Base-by-base conservation (phyloP, 2,888 invertebrate genomes). In the Nudaria mundana region DNA sequence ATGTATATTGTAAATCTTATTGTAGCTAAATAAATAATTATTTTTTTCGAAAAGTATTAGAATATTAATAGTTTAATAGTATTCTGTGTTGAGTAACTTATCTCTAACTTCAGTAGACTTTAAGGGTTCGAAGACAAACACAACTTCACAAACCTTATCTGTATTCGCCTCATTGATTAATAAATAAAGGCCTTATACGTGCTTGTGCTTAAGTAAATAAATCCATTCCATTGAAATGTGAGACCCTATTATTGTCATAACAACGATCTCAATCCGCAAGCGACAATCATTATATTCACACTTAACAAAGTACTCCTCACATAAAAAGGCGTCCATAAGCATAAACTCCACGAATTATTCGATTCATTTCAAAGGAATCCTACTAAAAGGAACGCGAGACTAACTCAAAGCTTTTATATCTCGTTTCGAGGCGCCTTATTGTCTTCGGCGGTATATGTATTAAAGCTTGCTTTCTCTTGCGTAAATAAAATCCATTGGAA, bases 331-430 rank as follows among this genome's bases (percentile, higher is more conserved):
- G 62, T 59, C 71, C 66, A 66, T 76, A 72, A 78, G 75, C 74
- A 81, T 82, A 83, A 83, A 82, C 79, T 83, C 77, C 59, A 75
- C 76, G 78, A 86, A 86, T 87, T 84, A 86, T 86, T 86, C 83
- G 85, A 87, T 82, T 87, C 83, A 85, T 87, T 86, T 86, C 84
- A 87, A 87, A 85, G 82, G 81, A 85, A 85, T 85, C 74, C 76
- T 73, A 77, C 83, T 81, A 83, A 87, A 87, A 81, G 84, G 81
- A 84, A 76, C 69, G 77, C 69, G 71, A 76, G 80, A 79, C 83
- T 86, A 85, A 84, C 85, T 87, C 88, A 87, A 87, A 88, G 87
- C 88, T 86, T 87, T 88, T 88, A 87, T 87, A 82, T 86, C 83
- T 83, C 84, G 81, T 78, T 76, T 76, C 71, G 78, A 80, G 68